phyloP scores from a whole-genome alignment of 2,888 invertebrate genomes.

The Gisinianus flammeolus region DNA sequence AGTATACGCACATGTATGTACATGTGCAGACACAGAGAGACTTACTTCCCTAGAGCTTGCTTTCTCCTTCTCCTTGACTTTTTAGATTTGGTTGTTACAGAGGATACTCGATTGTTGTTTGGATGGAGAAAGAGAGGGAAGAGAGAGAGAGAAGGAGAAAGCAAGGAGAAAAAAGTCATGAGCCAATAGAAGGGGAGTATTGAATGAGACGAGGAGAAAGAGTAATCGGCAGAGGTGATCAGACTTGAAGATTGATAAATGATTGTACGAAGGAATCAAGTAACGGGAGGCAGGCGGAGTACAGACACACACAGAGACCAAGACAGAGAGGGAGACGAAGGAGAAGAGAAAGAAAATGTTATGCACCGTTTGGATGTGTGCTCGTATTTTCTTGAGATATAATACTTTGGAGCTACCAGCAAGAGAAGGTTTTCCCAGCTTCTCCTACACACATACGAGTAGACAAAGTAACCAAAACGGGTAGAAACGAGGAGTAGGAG shows the following conservation, averaged over 20 bases:
- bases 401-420: too few relatives aligned
- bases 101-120: slow-evolving; percentile 6
- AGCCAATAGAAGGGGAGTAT: not conserved
- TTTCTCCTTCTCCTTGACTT: not conserved
- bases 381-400: too few relatives aligned
- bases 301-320: not conserved
- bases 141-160: slow-evolving; percentile 1
- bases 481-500: not conserved
- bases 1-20: not conserved
- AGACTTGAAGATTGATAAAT: slow-evolving; percentile 24
- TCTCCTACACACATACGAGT: not conserved
- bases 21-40: not conserved
- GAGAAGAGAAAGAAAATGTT: not conserved
- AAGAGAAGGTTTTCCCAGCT: too few relatives aligned
- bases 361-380: too few relatives aligned
- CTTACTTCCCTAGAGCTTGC: not conserved
- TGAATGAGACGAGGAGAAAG: slow-evolving; percentile 16
- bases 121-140: not conserved
- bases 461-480: not conserved
- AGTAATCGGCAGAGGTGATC: slow-evolving; percentile 26
- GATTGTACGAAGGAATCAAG: slow-evolving; percentile 4
- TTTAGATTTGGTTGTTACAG: not conserved
- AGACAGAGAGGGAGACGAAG: not conserved
- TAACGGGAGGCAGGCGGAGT: not conserved
- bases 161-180: not conserved